Base-by-base conservation (phyloP, 2,113 vertebrate genomes). In the Synchiropus splendidus region DNA sequence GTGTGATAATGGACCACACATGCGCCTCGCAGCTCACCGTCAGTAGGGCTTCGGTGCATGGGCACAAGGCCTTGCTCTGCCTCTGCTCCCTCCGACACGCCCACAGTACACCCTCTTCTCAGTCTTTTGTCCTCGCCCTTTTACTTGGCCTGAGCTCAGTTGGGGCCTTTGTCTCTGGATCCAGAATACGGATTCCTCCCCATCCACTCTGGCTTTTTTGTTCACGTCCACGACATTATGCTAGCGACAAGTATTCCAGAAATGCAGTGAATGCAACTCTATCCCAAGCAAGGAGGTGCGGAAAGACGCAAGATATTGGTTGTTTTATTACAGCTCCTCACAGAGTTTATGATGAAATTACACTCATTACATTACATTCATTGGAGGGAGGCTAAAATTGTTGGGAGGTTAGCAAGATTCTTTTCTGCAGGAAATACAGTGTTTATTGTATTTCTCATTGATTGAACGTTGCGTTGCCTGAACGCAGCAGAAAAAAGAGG, bases 1-100 rank as follows among this genome's bases (percentile, higher is more conserved):
- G 15, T 58, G 69, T 56, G 68, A 81, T 83, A 78, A 79, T 74
- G 77, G 85, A 83, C 82, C 83, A 86, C 84, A 87, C 85, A 86
- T 76, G 74, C 67, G 69, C 31, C 35, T 51, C 57, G 62, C 39
- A 47, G 58, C 59, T 69, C 62, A 60, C 62, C 64, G 65, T 74
- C 44, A 53, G 50, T 18, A 1, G 31, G 41, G 45, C 30, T 46
- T 64, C 14, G 14, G 57, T 70, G 64, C 58, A 38, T 69, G 62
- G 66, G 66, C 73, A 37, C 47, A 60, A 50, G 60, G 47, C 39
- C 57, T 1, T 21, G 54, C 39, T 56, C 51, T 39, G 35, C 45
- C 45, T 54, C 51, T 37, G 69, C 58, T 48, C 59, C 67, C 42
- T 61, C 49, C 12, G 52, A 14, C 32, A 12, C 9, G 33, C 49